A percentile compares a stretch with the other conserved stretches of the same genome.
Conservation (phyloP, 2,888 invertebrate species). For the Onthophagus sagittarius region DNA sequence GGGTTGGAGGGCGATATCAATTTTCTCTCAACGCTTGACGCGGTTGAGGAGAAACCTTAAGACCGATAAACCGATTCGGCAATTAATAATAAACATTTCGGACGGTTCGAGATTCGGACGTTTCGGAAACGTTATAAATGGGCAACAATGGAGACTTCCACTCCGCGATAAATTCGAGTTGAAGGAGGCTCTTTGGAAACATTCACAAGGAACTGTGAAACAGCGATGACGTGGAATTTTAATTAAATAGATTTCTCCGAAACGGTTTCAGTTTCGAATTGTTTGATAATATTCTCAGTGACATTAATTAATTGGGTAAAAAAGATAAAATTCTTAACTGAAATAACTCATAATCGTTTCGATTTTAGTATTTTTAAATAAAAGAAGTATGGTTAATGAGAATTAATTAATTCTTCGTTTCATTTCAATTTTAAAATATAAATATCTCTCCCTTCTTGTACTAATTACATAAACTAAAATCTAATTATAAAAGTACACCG, state of each 20-base stretch:
- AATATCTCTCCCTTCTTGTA: background rate
- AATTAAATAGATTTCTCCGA: constrained; percentile 3
- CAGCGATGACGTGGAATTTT: constrained; percentile 3
- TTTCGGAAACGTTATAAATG: constrained; percentile 5
- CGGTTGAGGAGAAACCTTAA: constrained; percentile 27
- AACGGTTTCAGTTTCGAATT: background rate
- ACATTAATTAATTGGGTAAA: background rate
- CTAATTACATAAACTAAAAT: background rate
- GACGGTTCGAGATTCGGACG: constrained; percentile 35
- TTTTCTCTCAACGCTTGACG: constrained; percentile 26
- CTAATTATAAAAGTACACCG: background rate
- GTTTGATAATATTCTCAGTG: background rate
- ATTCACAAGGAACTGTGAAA: background rate
- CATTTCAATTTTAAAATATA: no score
- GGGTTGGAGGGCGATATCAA: constrained; percentile 33
- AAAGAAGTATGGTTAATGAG: no score
- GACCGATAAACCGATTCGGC: constrained; percentile 41
- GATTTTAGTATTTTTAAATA: no score
- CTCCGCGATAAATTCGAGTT: background rate
- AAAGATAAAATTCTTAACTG: no score
- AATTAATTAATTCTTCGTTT: no score
- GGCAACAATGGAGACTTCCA: background rate
- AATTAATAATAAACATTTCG: constrained; percentile 44
- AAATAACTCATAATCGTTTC: no score
- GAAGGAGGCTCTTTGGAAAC: background rate